Evolutionary conservation across 92 coral and sea anemone genomes (phyloP), one percentile per base, ranked within the genome.

Genomic region (Porites cylindrica): DNA sequence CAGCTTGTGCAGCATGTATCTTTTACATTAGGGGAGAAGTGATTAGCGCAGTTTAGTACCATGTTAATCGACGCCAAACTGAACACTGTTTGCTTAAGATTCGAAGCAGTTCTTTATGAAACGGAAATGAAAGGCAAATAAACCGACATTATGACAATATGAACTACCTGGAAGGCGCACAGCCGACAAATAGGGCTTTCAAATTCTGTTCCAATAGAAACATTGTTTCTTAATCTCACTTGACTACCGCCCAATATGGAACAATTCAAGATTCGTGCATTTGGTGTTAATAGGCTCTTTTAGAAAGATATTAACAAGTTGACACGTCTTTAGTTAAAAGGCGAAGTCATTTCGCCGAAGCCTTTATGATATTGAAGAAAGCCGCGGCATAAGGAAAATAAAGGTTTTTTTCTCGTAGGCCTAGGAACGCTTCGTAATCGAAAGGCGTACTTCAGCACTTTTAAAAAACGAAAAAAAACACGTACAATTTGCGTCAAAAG

Each of bases 121-220:
- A 68, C 84, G 83, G 86, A 74, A 90, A 90, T 75, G 82, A 74
- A 81, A 81, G 58, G n/a, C 84, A 80, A 80, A 90, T 63, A 67
- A 80, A 78, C 72, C 83, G 86, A 63, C 82, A 47, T 47, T 71
- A 73, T 52, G 76, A 90, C 93, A 85, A 80, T 61, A 54, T 83
- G 50, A 74, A 47, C 68, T 50, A 74, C 66, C 70, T 60, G 66
- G 75, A 24, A 76, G 70, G 66, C 69, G 64, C 61, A 50, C 72
- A 23, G 69, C 78, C 58, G 75, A 58, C 68, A 32, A 82, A 60
- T 8, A 72, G 52, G 14, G 69, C 70, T 19, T 69, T 18, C 50
- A 61, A 38, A 74, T 10, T 10, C 19, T 83, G 9, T 72, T 76
- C 85, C 26, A 83, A 62, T 56, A 23, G 79, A 73, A 62, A 83